Evolutionary conservation across 1,140 invertebrate genomes (phyloP).

Genomic region (Zaprionus ornatus): DNA sequence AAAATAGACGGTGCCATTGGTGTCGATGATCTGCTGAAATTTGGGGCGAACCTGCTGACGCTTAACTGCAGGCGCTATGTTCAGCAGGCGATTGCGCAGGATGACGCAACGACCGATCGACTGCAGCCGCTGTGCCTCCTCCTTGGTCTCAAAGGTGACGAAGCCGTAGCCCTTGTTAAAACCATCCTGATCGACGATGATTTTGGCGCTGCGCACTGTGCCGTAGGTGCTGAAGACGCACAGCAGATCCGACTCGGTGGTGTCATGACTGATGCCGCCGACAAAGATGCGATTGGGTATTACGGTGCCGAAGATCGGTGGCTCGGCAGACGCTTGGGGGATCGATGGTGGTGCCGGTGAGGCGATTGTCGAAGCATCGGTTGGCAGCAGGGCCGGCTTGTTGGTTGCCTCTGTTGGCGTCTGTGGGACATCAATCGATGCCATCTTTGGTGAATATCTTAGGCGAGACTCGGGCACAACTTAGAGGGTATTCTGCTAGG

Average conservation of each 20-base stretch:
- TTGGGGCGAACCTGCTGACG: conserved; percentile 5
- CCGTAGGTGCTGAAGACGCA: conserved; percentile 26
- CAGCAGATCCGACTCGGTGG: conserved; percentile 24
- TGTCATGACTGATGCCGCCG: conserved; percentile 32
- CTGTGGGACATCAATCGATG: neutral
- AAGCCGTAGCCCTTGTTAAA: conserved; percentile 38
- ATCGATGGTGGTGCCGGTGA: neutral
- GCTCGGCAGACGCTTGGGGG: neutral
- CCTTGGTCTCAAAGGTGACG: conserved; percentile 34
- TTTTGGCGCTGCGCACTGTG: conserved; percentile 15
- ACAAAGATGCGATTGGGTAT: conserved; percentile 44
- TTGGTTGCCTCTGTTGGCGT: neutral
- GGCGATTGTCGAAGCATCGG: neutral
- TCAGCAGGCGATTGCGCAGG: conserved; percentile 21
- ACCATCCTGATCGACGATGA: conserved; percentile 25
- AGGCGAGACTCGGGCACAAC: neutral
- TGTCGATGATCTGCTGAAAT: conserved; percentile 7
- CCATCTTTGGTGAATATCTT: neutral
- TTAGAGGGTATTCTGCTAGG: neutral
- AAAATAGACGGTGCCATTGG: conserved; percentile 1
- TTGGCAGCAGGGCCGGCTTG: neutral
- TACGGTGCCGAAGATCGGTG: conserved; percentile 3
- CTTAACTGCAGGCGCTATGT: conserved; percentile 30
- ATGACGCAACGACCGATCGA: conserved; percentile 1
- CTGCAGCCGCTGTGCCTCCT: conserved; percentile 20